Conservation (phyloP, 2,113 vertebrate species). For the Cyprinodon tularosa region DNA sequence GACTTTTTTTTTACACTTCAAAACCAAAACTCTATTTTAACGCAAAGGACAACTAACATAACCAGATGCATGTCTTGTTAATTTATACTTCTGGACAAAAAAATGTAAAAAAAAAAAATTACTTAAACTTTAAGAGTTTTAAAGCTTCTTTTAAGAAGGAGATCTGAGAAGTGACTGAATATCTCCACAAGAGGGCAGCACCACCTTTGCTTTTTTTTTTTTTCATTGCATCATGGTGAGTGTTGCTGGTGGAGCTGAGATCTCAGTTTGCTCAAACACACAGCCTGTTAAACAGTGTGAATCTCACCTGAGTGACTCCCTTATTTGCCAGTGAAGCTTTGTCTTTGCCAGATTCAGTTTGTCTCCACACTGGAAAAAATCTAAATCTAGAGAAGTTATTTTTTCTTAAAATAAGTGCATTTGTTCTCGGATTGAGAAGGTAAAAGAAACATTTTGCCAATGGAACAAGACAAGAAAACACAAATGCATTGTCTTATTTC, state of each 20-base stretch:
- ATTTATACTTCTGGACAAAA: background rate
- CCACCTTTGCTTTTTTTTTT: slow-evolving; percentile 4
- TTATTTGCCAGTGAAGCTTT: slow-evolving; percentile 6
- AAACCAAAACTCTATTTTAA: too few species aligned
- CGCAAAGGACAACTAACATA: background rate
- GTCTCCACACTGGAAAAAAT: background rate
- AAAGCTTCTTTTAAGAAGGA: background rate
- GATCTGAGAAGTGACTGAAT: background rate
- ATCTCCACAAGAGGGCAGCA: slow-evolving; percentile 55
- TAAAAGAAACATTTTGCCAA: too few species aligned
- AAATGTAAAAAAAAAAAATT: too few species aligned
- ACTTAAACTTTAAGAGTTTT: background rate
- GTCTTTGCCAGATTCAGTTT: background rate
- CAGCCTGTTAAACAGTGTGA: slow-evolving; percentile 7
- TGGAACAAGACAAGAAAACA: too few species aligned
- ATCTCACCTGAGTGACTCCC: slow-evolving; percentile 18
- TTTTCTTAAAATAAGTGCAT: too few species aligned
- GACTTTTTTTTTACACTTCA: background rate
- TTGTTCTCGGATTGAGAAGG: too few species aligned
- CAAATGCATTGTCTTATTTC: too few species aligned
- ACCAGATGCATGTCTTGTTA: background rate
- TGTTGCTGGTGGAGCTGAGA: background rate
- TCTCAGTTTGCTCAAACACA: slow-evolving; percentile 15
- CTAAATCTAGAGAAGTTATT: too few species aligned
- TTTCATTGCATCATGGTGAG: background rate